Base-by-base conservation (phyloP, 2,113 vertebrate genomes). In the Glaucidium brasilianum region DNA sequence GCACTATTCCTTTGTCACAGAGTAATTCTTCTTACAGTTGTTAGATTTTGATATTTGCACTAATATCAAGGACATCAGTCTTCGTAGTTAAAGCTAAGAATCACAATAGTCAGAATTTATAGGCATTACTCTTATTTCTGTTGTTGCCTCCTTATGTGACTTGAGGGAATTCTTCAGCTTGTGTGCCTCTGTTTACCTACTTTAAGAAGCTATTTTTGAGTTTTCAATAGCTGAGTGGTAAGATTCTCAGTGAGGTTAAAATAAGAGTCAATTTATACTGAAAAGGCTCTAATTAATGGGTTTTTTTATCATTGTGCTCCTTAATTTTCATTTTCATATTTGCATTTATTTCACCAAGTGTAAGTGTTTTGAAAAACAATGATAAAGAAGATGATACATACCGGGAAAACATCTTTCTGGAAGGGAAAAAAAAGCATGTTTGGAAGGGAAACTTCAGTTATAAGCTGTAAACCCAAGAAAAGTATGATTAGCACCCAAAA, bases 51-150 rank as follows among this genome's bases (percentile, higher is more conserved):
- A 86, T 95, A 92, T 59, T 91, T 91, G 66, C 41, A 11, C 84
- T 60, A 88, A 91, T 90, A 97, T 97, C 81, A 96, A 91, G 74
- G 53, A 88, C 94, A 96, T 95, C 78, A 82, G 69, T 95, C 93
- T 94, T 95, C 1, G 6, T 60, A 91, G 81, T 94, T 90, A 82
- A 89, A 97, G 86, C 86, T 81, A 75, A 63, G 91, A 94, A 95
- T 95, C 88, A 92, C 83, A 96, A 53, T 25, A 84, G 72, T 58
- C n/a, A 37, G 39, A 90, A 85, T 96, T 96, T 96, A 96, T 2
- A 25, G 52, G 34, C 56, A 26, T 68, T 91, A n/a, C 66, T 87
- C 43, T 63, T 63, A 56, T 63, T 89, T 90, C 89, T 84, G 71
- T 95, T 95, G 82, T 93, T 96, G 66, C 69, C 39, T 91, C 11